phyloP scores from a whole-genome alignment of 2,113 vertebrate species.

The Terrapene triunguis region DNA sequence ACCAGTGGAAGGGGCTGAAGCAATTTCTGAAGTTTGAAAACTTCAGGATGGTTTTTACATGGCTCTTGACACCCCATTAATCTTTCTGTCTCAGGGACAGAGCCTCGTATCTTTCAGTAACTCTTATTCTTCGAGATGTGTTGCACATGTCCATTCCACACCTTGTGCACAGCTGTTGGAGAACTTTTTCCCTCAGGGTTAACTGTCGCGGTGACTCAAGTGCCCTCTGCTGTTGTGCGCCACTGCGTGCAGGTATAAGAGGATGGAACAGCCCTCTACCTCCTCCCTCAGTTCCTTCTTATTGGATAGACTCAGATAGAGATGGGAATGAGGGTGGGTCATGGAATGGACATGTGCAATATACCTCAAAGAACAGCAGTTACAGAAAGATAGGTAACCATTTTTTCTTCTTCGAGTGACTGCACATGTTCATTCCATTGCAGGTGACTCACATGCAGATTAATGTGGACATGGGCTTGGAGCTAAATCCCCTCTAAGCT shows the following conservation, averaged over 20 bases:
- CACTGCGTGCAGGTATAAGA: no score
- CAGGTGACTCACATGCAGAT: neutral
- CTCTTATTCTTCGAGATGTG: neutral
- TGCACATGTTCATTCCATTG: neutral
- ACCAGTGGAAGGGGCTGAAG: neutral
- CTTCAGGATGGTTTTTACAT: no score
- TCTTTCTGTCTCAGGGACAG: no score
- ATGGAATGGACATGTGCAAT: neutral
- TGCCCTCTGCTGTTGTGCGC: no score
- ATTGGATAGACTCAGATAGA: neutral
- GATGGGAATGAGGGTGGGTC: neutral
- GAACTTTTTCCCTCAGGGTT: neutral
- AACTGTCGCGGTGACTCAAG: neutral
- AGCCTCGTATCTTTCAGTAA: neutral
- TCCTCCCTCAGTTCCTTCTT: neutral
- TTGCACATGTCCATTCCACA: neutral
- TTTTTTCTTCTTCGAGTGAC: neutral
- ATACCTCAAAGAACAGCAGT: neutral
- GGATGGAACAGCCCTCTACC: neutral
- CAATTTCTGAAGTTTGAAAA: neutral
- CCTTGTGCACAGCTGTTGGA: neutral
- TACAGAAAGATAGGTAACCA: neutral
- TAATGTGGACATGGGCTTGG: neutral
- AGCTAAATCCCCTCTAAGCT: no score
- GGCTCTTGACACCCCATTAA: no score